Conservation (phyloP, 2,888 invertebrate genomes). For the Mythimna impura region DNA sequence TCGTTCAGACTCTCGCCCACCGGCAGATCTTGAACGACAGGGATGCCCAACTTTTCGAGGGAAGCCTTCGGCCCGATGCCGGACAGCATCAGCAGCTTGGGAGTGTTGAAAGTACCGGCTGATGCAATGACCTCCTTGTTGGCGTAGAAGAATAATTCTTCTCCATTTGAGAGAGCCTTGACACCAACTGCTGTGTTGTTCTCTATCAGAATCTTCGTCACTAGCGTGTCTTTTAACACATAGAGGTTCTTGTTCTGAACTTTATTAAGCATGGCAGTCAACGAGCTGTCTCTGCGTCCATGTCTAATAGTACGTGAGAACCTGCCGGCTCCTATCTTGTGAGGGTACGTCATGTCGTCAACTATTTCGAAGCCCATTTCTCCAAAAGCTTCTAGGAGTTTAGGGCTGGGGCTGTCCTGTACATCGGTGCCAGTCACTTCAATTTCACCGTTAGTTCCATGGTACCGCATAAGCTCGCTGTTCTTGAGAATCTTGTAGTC, state of each 20-base stretch:
- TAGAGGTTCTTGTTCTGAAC: constrained; percentile 70
- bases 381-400: constrained; percentile 76
- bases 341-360: constrained; percentile 82
- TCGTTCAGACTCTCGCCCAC: constrained; percentile 84
- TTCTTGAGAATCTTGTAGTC: constrained; percentile 77
- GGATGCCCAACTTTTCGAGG: constrained; percentile 71
- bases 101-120: constrained; percentile 82
- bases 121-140: constrained; percentile 79
- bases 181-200: constrained; percentile 76
- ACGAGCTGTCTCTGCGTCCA: constrained; percentile 77
- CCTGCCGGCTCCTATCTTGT: constrained; percentile 78
- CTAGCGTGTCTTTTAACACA: constrained; percentile 76
- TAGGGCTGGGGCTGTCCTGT: constrained; percentile 66
- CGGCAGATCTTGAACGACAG: constrained; percentile 75
- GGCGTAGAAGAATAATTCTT: constrained; percentile 71
- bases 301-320: constrained; percentile 81
- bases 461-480: constrained; percentile 74
- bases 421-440: constrained; percentile 76
- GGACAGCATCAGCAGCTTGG: constrained; percentile 81
- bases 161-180: constrained; percentile 62
- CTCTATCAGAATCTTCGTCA: constrained; percentile 75
- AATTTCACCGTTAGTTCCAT: constrained; percentile 78
- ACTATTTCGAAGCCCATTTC: constrained; percentile 79
- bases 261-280: constrained; percentile 78
- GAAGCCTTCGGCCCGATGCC: constrained; percentile 80